Percentiles rank a stretch among this genome's conserved stretches.
Conservation (phyloP, 2,888 invertebrate species). For the Cosmorhoe ocellata region DNA sequence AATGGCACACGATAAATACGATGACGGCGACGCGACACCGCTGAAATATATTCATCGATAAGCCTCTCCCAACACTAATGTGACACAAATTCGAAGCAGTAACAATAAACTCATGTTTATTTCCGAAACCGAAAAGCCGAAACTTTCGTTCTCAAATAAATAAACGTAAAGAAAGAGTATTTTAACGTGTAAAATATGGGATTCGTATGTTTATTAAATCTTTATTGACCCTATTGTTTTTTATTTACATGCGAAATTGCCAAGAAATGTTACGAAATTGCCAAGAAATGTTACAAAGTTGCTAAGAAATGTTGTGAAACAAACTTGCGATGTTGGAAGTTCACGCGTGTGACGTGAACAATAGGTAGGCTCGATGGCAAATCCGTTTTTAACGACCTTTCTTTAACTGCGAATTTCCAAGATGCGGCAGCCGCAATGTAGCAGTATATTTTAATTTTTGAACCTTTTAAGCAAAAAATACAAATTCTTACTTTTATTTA, state of each 20-base stretch:
- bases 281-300: too few relatives aligned
- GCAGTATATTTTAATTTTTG: neutral
- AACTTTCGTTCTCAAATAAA: neutral
- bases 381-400: slow-evolving; percentile 34
- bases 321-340: slow-evolving; percentile 15
- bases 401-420: neutral
- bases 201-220: too few relatives aligned
- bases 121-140: slow-evolving; percentile 10
- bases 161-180: neutral
- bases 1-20: too few relatives aligned
- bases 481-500: too few relatives aligned
- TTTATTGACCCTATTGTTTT: too few relatives aligned
- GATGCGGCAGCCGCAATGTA: neutral
- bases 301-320: neutral
- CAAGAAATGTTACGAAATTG: too few relatives aligned
- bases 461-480: neutral
- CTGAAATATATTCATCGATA: slow-evolving; percentile 15
- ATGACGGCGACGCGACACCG: neutral
- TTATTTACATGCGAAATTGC: too few relatives aligned
- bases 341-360: slow-evolving; percentile 22
- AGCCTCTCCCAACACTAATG: slow-evolving; percentile 17
- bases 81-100: slow-evolving; percentile 12
- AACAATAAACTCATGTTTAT: slow-evolving; percentile 3
- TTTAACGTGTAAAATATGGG: neutral
- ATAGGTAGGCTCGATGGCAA: slow-evolving; percentile 23